Evolutionary conservation across 1,140 invertebrate genomes (phyloP), one percentile per base, ranked within the genome.

Genomic region (Zaprionus africanus): DNA sequence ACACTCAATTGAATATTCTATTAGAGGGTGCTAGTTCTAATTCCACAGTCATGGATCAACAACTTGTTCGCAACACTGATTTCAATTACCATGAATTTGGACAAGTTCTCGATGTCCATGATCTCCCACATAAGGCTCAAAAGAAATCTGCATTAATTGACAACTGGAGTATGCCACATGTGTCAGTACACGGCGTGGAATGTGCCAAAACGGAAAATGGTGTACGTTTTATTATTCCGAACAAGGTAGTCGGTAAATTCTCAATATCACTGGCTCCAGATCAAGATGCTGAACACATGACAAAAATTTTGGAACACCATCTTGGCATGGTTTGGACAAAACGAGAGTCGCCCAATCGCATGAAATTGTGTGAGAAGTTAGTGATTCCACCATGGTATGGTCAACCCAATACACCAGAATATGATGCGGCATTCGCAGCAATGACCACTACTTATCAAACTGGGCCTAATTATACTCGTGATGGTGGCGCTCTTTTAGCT

Each of bases 171-270:
- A 96, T 96, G 90, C 98, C 98, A 13, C 96, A 95, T 71, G 93
- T 99, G 1, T 98, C 97, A 3, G 93, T 99, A 28, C 98, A 99
- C 93, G 98, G 98, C 59, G 97, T 99, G 90, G 93, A 94, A 92
- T 94, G 93, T 1, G 98, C 98, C 6, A 98, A 98, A 81, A 95
- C 95, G 91, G 98, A 97, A 74, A 93, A 96, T n/a, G 98, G 98
- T 56, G 94, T 95, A 26, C 99, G 99, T 91, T 99, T 98, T 66
- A 98, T 99, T 0, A 99, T 99, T 81, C 98, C 98, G 3, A 93
- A 95, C 28, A 98, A 98, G 93, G 98, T 99, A 0, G 96, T 96
- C 78, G 98, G 98, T 17, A 99, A 99, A 92, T 99, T 99, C 92
- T 99, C 98, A 1, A 96, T 99, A 75, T 95, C 98, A 77, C 95